Conservation (phyloP, 2,888 invertebrate species). For the Himalopsyche kuldschensis region DNA sequence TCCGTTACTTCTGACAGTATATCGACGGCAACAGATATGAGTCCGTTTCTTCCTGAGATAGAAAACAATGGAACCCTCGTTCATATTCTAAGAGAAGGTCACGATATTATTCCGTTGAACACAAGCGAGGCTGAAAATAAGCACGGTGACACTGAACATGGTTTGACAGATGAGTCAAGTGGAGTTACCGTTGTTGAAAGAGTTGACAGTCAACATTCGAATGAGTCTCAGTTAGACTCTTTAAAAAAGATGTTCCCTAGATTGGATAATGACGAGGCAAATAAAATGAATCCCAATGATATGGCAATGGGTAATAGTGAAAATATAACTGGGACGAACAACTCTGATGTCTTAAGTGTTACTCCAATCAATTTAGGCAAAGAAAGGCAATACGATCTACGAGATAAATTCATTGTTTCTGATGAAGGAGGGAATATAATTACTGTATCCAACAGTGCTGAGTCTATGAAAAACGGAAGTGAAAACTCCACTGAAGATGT, state of each 20-base stretch:
- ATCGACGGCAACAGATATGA: conserved; percentile 59
- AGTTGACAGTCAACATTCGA: background rate
- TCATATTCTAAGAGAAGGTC: conserved; percentile 62
- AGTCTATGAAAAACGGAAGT: background rate
- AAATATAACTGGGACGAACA: background rate
- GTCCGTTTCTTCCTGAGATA: conserved; percentile 68
- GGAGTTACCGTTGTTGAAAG: background rate
- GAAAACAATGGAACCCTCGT: conserved; percentile 64
- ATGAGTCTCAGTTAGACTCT: conserved; percentile 11
- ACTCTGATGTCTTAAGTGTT: conserved; percentile 42
- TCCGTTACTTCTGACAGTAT: conserved; percentile 21
- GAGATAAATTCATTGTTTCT: conserved; percentile 22
- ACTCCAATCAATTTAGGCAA: conserved; percentile 40
- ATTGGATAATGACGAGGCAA: conserved; percentile 56
- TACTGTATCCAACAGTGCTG: background rate
- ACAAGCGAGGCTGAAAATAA: conserved; percentile 33
- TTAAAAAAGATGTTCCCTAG: conserved; percentile 48
- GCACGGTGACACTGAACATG: background rate
- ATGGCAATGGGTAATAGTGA: conserved; percentile 27
- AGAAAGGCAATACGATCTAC: conserved; percentile 12
- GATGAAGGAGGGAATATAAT: conserved; percentile 1
- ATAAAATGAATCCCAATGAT: conserved; percentile 52
- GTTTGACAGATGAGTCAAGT: background rate
- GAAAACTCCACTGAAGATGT: background rate
- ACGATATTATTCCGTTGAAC: conserved; percentile 50